These are phyloP conservation scores for Menidia menidia DNA, from an alignment of 2,797 vertebrate genomes.

Conservation along the genomic window DNA sequence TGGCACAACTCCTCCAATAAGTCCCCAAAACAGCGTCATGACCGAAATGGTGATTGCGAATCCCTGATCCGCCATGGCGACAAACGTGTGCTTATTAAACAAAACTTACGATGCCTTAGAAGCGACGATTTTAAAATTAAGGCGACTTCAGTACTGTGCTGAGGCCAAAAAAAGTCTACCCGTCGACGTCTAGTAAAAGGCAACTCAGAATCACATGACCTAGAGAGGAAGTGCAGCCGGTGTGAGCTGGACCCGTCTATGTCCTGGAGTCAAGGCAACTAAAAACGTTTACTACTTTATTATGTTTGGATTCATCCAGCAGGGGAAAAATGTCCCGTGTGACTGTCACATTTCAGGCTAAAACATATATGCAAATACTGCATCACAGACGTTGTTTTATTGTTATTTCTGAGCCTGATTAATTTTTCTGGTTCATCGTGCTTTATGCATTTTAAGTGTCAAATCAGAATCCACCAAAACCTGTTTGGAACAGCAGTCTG, in stretches of 20 bases:
- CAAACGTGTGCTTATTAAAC: not conserved
- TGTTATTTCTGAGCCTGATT: no score
- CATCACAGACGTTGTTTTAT: no score
- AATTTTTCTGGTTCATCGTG: no score
- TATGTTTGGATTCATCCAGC: no score
- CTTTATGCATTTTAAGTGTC: no score
- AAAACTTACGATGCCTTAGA: not conserved
- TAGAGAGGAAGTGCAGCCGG: not conserved
- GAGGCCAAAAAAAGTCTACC: not conserved
- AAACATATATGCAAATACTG: no score
- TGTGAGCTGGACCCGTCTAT: not conserved
- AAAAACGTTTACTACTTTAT: no score
- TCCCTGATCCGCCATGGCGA: conserved; percentile 83
- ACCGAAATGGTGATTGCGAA: conserved; percentile 89
- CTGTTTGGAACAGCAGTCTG: no score
- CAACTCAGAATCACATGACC: conserved; percentile 64
- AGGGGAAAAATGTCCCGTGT: no score
- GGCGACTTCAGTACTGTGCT: conserved; percentile 23
- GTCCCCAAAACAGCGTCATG: conserved; percentile 93
- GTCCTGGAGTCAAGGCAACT: not conserved
- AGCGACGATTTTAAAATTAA: conserved; percentile 20
- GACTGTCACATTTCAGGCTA: no score
- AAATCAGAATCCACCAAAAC: no score
- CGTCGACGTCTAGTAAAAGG: conserved; percentile 19
- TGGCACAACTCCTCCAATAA: conserved; percentile 90